Conservation (phyloP, 2,888 invertebrate species). For the Lysandra bellargus region DNA sequence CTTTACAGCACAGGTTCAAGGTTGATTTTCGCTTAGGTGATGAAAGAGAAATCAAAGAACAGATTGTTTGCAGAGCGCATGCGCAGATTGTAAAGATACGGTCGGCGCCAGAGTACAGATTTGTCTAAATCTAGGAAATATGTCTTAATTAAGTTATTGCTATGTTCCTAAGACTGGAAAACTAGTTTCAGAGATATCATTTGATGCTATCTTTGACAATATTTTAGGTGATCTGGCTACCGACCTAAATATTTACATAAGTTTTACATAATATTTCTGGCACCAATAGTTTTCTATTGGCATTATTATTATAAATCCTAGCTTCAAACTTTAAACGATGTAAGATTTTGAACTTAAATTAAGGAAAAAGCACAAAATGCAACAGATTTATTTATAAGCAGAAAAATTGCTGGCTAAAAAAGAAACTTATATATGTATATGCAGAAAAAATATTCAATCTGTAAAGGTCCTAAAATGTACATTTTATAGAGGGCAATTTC, state of each 20-base stretch:
- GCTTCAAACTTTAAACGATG: neutral
- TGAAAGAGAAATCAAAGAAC: constrained; percentile 51
- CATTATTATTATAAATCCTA: neutral
- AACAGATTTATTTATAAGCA: too few species aligned
- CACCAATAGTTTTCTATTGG: neutral
- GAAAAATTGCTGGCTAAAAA: too few species aligned
- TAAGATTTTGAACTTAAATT: neutral
- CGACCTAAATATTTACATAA: neutral
- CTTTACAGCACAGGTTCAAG: constrained; percentile 30
- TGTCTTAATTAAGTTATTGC: constrained; percentile 22
- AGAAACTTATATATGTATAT: too few species aligned
- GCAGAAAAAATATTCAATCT: too few species aligned
- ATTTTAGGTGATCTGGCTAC: neutral
- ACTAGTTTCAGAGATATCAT: neutral
- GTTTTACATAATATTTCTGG: neutral
- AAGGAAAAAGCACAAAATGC: too few species aligned
- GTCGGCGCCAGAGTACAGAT: constrained; percentile 36
- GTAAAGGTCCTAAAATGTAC: too few species aligned
- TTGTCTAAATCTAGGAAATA: constrained; percentile 25
- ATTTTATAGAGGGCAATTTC: neutral
- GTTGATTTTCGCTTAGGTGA: constrained; percentile 36
- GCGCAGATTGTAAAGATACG: constrained; percentile 60
- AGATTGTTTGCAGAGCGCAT: constrained; percentile 58
- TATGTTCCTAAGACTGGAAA: neutral
- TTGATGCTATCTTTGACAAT: neutral